Base-by-base conservation (phyloP, 2,888 invertebrate genomes). In the Phyto melanocephala region DNA sequence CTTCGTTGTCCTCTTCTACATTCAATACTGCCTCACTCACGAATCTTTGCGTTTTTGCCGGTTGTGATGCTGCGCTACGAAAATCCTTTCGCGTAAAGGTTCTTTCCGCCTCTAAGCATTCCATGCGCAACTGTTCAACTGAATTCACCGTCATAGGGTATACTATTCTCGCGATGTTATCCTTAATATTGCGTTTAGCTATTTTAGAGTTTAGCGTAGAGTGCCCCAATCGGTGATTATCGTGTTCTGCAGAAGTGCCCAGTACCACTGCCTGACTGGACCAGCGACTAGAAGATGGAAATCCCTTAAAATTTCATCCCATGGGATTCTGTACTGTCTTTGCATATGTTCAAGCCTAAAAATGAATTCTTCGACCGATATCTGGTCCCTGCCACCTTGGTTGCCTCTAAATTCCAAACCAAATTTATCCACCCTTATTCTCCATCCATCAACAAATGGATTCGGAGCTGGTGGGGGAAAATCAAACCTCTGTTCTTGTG, bases 341-440 rank as follows among this genome's bases (percentile, higher is more conserved):
- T 47, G 47, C 2, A 47, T 4, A 10, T 47, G 22, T 47, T 47
- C 47, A 1, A 47, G 6, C 7, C 47, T 4, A n/a, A 13, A 42
- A 1, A 62, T 24, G 10, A 62, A 42, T 2, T 40, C 40, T 15
- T 62, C 62, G 8, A 42, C 45, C n/a, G 62, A 40, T 1, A 62
- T 11, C 10, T 42, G 62, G 10, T 62, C 62, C 22, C 17, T 11
- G 4, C 22, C 40, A 4, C 40, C 40, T 6, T 52, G 22, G 15
- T 54, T 28, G 0, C 54, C 54, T 7, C 28, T 62, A 24, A 15
- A 62, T 13, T 62, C 24, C 10, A 62, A 1, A 8, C 68, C 68
- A 15, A 68, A 56, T 7, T 68, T 68, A n/a, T 68, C 68, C 1
- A 68, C 33, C 6, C 68, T 54, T 6, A 68, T 68, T 42, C 7